Percentiles rank a stretch among this genome's conserved stretches.
phyloP scores from a whole-genome alignment of 1,140 invertebrate genomes.

The Proctacanthus coquilletti region DNA sequence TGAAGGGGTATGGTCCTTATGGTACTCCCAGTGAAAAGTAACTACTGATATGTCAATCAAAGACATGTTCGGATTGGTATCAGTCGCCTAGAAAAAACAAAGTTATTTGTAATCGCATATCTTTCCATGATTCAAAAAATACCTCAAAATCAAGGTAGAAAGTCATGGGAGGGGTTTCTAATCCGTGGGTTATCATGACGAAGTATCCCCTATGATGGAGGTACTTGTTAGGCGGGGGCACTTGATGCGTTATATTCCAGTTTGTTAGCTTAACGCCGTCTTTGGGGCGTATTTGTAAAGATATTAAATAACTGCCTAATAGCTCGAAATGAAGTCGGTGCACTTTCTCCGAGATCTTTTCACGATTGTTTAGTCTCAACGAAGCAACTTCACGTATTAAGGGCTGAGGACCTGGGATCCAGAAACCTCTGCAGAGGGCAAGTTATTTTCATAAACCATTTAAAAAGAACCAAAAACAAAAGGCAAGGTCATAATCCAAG shows the following conservation, averaged over 20 bases:
- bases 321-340: conserved; percentile 13
- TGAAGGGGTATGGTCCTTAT: conserved; percentile 13
- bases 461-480: too few species aligned
- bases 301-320: conserved; percentile 19
- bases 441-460: too few species aligned
- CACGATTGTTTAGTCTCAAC: conserved; percentile 13
- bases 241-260: conserved; percentile 15
- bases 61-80: conserved; percentile 3
- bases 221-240: conserved; percentile 11
- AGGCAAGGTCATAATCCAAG: not conserved
- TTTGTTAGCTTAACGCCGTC: conserved; percentile 11
- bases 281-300: conserved; percentile 19
- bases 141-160: conserved; percentile 18
- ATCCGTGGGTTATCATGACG: conserved; percentile 14
- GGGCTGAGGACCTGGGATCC: conserved; percentile 22
- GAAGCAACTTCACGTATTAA: conserved; percentile 12
- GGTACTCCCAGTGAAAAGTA: conserved; percentile 16
- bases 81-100: not conserved
- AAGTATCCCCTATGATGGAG: conserved; percentile 16
- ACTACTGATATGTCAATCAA: conserved; percentile 17
- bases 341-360: conserved; percentile 8
- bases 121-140: conserved; percentile 7
- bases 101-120: conserved; percentile 2
- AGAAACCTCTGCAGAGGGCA: conserved; percentile 13
- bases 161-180: conserved; percentile 11